A percentile compares a stretch with the other conserved stretches of the same genome.
phyloP scores from a whole-genome alignment of 2,888 invertebrate species.

The Drosophila cracens region DNA sequence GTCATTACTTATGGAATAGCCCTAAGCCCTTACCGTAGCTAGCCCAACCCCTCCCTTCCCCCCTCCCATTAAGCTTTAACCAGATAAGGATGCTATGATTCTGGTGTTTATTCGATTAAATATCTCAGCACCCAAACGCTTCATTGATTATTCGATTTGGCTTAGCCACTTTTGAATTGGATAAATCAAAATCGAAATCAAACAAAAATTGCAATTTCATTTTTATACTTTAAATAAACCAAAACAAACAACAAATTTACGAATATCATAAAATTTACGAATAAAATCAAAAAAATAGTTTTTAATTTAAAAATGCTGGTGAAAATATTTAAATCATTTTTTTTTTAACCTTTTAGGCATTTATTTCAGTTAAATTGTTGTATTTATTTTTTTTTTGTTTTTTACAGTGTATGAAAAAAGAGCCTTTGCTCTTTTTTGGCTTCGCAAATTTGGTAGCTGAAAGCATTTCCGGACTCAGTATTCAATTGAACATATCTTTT shows the following conservation, averaged over 20 bases:
- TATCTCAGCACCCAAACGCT: conserved; percentile 43
- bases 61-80: background rate
- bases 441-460: conserved; percentile 6
- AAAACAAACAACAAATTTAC: background rate
- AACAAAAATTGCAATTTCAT: background rate
- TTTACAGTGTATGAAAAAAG: conserved; percentile 9
- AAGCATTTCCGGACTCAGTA: conserved; percentile 7
- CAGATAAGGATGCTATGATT: background rate
- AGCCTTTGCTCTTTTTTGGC: conserved; percentile 8
- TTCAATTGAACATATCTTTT: conserved; percentile 10
- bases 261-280: background rate
- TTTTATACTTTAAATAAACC: background rate
- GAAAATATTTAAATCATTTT: background rate
- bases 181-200: background rate
- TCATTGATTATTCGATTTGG: conserved; percentile 38
- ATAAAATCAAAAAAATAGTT: background rate
- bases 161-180: conserved; percentile 12
- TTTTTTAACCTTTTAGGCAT: background rate
- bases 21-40: background rate
- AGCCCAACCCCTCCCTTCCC: background rate
- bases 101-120: conserved; percentile 36
- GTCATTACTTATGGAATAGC: conserved; percentile 50
- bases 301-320: background rate
- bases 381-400: background rate
- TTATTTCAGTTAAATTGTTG: background rate